Conservation (phyloP, 53 echinoderm and acorn worm species). For the Holothuria leucospilota region DNA sequence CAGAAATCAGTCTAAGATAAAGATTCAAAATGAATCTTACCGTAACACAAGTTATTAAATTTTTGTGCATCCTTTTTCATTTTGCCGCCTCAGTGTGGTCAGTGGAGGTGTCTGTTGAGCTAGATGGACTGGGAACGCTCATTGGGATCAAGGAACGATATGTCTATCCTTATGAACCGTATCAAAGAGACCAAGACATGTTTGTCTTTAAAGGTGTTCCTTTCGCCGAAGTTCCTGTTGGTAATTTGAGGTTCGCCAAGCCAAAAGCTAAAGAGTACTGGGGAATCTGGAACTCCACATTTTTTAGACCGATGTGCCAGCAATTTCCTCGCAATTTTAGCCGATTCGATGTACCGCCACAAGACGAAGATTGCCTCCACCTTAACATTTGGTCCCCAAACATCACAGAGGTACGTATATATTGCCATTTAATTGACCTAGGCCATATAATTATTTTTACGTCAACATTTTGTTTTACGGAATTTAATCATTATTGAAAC, state of each 20-base stretch:
- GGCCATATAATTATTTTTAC: too few species aligned
- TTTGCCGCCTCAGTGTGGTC: neutral
- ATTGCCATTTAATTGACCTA: neutral
- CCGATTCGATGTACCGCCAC: conserved; percentile 29
- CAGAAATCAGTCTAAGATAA: too few species aligned
- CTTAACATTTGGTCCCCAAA: conserved; percentile 41
- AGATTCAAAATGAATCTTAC: too few species aligned
- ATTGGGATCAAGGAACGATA: conserved; percentile 29
- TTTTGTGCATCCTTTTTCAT: too few species aligned
- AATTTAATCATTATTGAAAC: too few species aligned
- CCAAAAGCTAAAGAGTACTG: conserved; percentile 7
- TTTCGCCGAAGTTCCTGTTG: conserved; percentile 36
- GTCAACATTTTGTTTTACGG: too few species aligned
- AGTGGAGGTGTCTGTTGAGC: neutral
- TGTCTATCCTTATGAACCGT: conserved; percentile 18
- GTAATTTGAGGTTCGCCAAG: conserved; percentile 36
- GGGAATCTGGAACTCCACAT: conserved; percentile 37
- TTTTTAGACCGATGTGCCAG: conserved; percentile 19
- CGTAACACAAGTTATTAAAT: too few species aligned
- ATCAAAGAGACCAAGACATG: conserved; percentile 23
- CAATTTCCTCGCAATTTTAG: conserved; percentile 22
- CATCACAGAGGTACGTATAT: conserved; percentile 4
- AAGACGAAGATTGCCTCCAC: conserved; percentile 45
- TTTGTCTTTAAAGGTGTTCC: conserved; percentile 44
- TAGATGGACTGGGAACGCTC: conserved; percentile 26